These are phyloP conservation scores for Megaceryle torquata DNA, from an alignment of 2,113 vertebrate genomes.

Conservation along the genomic window DNA sequence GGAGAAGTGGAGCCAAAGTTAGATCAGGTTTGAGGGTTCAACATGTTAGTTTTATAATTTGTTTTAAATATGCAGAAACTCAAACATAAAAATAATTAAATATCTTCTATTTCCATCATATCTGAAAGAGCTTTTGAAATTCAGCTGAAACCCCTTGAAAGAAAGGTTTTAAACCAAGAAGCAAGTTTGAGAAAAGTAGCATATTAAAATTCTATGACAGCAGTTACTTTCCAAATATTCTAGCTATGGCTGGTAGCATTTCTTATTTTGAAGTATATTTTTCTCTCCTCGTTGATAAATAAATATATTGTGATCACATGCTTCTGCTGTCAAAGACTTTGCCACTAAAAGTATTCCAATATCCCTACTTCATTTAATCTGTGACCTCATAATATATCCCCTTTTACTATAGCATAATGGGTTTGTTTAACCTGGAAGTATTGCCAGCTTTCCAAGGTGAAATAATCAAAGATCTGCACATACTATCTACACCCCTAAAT, in stretches of 20 bases:
- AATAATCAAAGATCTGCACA: background rate
- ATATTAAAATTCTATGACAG: background rate
- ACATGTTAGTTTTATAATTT: background rate
- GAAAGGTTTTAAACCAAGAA: background rate
- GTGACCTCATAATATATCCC: background rate
- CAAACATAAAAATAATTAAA: background rate
- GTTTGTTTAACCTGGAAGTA: background rate
- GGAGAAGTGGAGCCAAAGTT: background rate
- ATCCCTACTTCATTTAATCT: background rate
- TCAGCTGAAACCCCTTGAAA: background rate
- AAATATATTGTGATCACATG: background rate
- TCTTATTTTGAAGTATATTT: background rate
- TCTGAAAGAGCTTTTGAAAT: background rate
- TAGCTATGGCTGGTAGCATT: background rate
- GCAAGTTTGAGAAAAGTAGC: background rate
- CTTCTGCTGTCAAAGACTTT: background rate
- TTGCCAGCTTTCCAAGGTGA: background rate
- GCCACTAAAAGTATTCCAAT: background rate
- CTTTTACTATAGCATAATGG: background rate
- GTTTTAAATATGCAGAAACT: background rate
- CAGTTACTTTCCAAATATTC: background rate
- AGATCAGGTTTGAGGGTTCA: background rate
- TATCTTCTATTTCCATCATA: background rate
- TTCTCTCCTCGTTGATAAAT: background rate
- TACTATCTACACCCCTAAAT: background rate